Percentiles rank a stretch among this genome's conserved stretches.
Conservation (phyloP, 2,113 vertebrate species). For the Telmatochromis bifrenatus region DNA sequence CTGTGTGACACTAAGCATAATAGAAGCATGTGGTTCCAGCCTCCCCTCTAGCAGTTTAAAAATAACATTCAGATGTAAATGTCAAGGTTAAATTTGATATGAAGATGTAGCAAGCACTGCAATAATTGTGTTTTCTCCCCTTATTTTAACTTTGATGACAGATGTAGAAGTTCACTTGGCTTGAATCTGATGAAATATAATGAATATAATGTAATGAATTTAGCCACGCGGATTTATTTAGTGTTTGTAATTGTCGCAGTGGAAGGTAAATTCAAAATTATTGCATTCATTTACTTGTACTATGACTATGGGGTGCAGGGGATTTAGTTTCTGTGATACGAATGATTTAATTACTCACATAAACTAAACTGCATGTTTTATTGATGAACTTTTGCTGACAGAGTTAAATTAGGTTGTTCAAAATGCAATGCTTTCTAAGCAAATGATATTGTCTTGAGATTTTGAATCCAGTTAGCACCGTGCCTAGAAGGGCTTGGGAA, state of each 20-base stretch:
- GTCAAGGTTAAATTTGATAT: conserved; percentile 29
- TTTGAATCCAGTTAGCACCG: not conserved
- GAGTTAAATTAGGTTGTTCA: not conserved
- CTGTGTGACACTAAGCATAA: not conserved
- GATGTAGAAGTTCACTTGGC: conserved; percentile 9
- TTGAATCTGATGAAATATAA: not conserved
- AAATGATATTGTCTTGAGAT: not conserved
- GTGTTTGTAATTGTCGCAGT: not conserved
- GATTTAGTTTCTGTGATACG: not conserved
- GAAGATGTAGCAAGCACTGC: not conserved
- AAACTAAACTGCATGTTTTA: not conserved
- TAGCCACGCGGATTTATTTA: not conserved
- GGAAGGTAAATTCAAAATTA: not conserved
- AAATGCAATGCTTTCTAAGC: not conserved
- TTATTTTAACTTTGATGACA: conserved; percentile 15
- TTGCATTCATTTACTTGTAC: conserved; percentile 1
- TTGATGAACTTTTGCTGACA: not conserved
- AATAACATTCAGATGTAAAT: conserved; percentile 25
- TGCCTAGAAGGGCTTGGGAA: not conserved
- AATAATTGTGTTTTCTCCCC: conserved; percentile 1
- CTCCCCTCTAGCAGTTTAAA: not conserved
- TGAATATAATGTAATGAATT: not conserved
- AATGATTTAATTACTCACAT: not conserved
- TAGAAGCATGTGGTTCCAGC: not conserved
- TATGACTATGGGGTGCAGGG: not conserved